Evolutionary conservation across 2,113 vertebrate species (phyloP).

Genomic region (Colossoma macropomum): DNA sequence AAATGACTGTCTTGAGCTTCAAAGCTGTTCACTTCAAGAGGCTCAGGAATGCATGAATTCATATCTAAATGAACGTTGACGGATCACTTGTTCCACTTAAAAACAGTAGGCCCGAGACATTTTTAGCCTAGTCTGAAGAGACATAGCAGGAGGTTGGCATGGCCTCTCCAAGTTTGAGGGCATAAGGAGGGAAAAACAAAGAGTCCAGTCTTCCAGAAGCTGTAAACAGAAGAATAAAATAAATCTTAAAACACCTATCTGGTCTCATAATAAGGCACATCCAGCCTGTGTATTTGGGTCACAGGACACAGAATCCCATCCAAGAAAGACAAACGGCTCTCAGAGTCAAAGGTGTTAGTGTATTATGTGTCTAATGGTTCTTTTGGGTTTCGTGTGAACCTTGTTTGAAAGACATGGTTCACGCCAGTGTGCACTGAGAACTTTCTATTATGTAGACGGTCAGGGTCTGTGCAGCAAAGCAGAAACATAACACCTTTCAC

Average conservation of each 20-base stretch:
- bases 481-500: slow-evolving; percentile 36
- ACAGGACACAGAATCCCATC: slow-evolving; percentile 15
- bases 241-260: background rate
- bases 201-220: background rate
- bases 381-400: slow-evolving; percentile 3
- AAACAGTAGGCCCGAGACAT: background rate
- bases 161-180: too few species aligned
- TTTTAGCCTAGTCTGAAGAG: background rate
- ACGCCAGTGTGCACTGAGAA: background rate
- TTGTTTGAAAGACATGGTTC: background rate
- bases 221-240: background rate
- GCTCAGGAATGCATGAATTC: slow-evolving; percentile 15
- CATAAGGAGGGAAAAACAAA: background rate
- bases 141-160: too few species aligned
- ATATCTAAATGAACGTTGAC: background rate
- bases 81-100: background rate
- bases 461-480: background rate
- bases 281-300: slow-evolving; percentile 2
- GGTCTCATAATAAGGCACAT: slow-evolving; percentile 22
- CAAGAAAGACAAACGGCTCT: slow-evolving; percentile 19
- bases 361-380: background rate
- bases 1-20: background rate
- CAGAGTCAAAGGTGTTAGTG: background rate
- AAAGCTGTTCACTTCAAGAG: too few species aligned
- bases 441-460: background rate